These are phyloP conservation scores for Helarctos malayanus DNA, from an alignment of 2,797 vertebrate genomes.

Conservation along the genomic window DNA sequence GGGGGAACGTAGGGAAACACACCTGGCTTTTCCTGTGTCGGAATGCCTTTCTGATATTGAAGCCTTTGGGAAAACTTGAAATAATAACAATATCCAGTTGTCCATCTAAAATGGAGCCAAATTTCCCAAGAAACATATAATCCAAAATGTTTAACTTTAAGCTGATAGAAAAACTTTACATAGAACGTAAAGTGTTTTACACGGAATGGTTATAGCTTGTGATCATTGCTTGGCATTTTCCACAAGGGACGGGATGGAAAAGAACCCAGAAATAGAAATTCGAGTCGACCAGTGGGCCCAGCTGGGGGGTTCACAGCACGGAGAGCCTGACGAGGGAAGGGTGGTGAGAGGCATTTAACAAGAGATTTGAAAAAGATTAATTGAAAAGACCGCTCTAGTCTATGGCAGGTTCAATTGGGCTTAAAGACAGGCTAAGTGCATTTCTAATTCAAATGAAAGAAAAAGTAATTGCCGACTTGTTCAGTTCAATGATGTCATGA, in stretches of 20 bases:
- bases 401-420: not conserved
- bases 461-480: not conserved
- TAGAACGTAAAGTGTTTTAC: not conserved
- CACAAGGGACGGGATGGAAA: not conserved
- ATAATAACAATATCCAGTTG: not conserved
- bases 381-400: not conserved
- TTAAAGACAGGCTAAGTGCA: not conserved
- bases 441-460: not conserved
- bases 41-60: not conserved
- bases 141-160: not conserved
- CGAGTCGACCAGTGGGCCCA: not conserved
- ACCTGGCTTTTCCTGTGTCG: not conserved
- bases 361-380: not conserved
- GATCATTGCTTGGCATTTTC: not conserved
- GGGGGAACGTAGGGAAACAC: not conserved
- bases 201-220: not conserved
- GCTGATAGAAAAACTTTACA: not conserved
- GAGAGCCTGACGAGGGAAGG: fast-evolving
- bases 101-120: not conserved
- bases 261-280: not conserved
- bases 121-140: not conserved
- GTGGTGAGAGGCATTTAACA: too few species aligned
- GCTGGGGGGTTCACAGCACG: fast-evolving
- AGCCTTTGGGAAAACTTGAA: not conserved
- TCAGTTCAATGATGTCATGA: not conserved